Conservation (phyloP, 1,140 invertebrate species). For the Eumaeus atala region DNA sequence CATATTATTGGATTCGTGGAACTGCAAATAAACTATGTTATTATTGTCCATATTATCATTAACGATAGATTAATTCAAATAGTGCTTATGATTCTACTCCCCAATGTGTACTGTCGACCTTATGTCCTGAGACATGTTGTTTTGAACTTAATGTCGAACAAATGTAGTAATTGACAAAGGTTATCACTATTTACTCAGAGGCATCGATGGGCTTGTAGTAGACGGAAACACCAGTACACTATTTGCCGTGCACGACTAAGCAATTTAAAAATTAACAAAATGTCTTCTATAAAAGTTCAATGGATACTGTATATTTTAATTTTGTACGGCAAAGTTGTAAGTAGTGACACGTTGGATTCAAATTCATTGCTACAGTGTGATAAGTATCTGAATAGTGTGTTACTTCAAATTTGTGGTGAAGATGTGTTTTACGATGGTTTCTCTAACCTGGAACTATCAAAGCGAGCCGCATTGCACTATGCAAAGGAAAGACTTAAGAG, state of each 20-base stretch:
- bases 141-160: conserved; percentile 63
- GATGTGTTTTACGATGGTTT: conserved; percentile 15
- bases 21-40: conserved; percentile 6
- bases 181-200: conserved; percentile 66
- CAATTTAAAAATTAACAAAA: conserved; percentile 30
- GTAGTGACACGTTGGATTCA: conserved; percentile 36
- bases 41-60: conserved; percentile 1
- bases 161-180: conserved; percentile 57
- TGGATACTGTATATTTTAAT: conserved; percentile 40
- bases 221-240: conserved; percentile 53
- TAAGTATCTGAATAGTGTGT: conserved; percentile 34
- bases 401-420: conserved; percentile 47
- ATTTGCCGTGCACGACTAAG: conserved; percentile 27
- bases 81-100: not conserved
- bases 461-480: conserved; percentile 36
- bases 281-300: conserved; percentile 36
- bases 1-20: not conserved
- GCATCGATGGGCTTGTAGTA: conserved; percentile 42
- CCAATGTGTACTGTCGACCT: conserved; percentile 21
- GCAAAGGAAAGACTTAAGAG: conserved; percentile 34
- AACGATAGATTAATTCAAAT: conserved; percentile 2
- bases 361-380: conserved; percentile 45
- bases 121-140: conserved; percentile 57
- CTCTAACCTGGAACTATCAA: conserved; percentile 26
- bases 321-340: conserved; percentile 35